phyloP scores from a whole-genome alignment of 2,113 vertebrate genomes.

The Campylorhamphus procurvoides region DNA sequence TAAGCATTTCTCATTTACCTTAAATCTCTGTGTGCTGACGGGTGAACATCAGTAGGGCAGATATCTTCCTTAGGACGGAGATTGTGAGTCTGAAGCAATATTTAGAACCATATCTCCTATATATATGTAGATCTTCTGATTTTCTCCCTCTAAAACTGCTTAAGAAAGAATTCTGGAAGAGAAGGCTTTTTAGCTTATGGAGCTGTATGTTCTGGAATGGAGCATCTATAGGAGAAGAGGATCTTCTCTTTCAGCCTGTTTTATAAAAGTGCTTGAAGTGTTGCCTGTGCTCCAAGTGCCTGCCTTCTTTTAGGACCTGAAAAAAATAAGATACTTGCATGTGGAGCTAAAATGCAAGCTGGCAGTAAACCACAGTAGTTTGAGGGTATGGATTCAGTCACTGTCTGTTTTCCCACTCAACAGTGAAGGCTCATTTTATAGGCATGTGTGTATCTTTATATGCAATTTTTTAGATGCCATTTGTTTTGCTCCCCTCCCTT shows the following conservation, averaged over 20 bases:
- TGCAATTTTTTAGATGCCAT: neutral
- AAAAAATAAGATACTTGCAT: neutral
- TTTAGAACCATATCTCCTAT: neutral
- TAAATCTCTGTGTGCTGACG: neutral
- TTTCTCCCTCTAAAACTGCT: neutral
- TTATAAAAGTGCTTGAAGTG: neutral
- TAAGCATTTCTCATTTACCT: neutral
- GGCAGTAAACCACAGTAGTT: neutral
- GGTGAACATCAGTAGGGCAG: neutral
- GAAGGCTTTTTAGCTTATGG: neutral
- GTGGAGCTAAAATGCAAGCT: neutral
- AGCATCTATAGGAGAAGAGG: neutral
- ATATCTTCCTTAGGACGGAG: neutral
- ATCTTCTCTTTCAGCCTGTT: neutral
- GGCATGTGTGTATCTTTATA: neutral
- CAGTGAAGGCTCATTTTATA: neutral
- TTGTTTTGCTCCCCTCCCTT: neutral
- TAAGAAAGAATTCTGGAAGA: neutral
- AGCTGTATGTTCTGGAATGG: neutral
- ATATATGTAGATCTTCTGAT: neutral
- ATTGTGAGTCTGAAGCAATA: neutral
- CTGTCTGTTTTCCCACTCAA: neutral
- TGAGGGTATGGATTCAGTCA: neutral
- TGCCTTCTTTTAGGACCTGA: neutral
- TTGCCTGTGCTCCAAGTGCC: accelerated